Conservation (phyloP, 1,140 invertebrate species). For the Telenomus remus region DNA sequence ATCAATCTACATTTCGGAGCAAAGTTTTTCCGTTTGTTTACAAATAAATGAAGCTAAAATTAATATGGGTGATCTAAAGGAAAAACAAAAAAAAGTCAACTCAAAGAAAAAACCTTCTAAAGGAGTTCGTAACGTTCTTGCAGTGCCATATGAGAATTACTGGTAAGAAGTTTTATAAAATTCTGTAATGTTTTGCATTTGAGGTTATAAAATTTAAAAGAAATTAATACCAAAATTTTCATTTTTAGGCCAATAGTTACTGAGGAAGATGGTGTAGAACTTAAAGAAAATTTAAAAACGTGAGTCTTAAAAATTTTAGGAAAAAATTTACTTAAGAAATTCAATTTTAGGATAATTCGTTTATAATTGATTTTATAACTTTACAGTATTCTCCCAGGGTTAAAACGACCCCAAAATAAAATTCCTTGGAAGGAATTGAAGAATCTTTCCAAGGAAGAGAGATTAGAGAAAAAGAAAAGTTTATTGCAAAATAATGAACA, state of each 20-base stretch:
- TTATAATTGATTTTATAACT: conserved; percentile 17
- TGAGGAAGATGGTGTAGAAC: conserved; percentile 26
- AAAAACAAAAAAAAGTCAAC: background rate
- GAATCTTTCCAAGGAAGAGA: conserved; percentile 64
- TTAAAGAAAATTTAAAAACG: conserved; percentile 30
- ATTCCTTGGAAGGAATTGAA: conserved; percentile 64
- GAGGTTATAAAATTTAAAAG: background rate
- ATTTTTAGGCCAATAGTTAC: conserved; percentile 62
- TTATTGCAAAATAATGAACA: conserved; percentile 11
- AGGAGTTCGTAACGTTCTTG: conserved; percentile 64
- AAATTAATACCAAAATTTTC: conserved; percentile 7
- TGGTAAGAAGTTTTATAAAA: conserved; percentile 56
- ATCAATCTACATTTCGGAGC: too few species aligned
- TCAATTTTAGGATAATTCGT: background rate
- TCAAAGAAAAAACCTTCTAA: conserved; percentile 61
- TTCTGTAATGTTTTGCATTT: conserved; percentile 12
- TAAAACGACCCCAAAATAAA: conserved; percentile 46
- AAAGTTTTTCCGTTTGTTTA: too few species aligned
- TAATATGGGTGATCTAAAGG: background rate
- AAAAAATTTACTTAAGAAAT: background rate
- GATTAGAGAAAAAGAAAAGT: conserved; percentile 49
- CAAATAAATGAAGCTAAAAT: background rate
- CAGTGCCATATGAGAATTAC: conserved; percentile 58
- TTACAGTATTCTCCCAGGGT: conserved; percentile 49
- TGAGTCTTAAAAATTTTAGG: too few species aligned